Conservation (phyloP, 2,113 vertebrate genomes). For the Notarius lentiginosus region DNA sequence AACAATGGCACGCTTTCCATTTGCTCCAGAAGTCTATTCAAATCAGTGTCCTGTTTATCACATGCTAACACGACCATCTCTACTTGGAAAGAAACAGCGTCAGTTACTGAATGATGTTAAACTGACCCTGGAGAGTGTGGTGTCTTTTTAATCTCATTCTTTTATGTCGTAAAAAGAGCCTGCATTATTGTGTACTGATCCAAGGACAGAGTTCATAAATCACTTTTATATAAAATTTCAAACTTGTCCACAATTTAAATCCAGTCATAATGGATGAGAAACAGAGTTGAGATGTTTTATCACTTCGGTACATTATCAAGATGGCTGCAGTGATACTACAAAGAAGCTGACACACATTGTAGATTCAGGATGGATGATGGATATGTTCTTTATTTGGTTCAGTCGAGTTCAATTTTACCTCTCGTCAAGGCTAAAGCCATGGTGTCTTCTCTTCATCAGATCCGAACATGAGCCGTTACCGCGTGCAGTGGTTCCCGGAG, state of each 20-base stretch:
- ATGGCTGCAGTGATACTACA: not conserved
- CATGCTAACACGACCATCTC: constrained; percentile 35
- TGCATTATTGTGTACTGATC: not conserved
- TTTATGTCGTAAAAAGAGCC: not conserved
- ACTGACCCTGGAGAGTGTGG: not conserved
- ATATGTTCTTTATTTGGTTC: constrained; percentile 22
- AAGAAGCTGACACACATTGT: not conserved
- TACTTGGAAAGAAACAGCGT: not conserved
- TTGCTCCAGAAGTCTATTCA: constrained; percentile 5
- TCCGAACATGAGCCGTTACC: constrained; percentile 69
- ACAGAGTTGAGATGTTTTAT: constrained; percentile 39
- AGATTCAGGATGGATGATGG: not conserved
- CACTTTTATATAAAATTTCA: constrained; percentile 10
- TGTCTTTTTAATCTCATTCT: constrained; percentile 9
- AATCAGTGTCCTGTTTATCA: constrained; percentile 7
- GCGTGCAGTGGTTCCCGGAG: constrained; percentile 82
- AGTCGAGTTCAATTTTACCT: not conserved
- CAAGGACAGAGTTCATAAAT: constrained; percentile 33
- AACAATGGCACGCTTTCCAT: constrained; percentile 37
- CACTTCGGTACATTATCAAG: constrained; percentile 26
- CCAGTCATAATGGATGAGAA: constrained; percentile 27
- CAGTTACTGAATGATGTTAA: constrained; percentile 20
- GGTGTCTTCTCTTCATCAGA: constrained; percentile 52
- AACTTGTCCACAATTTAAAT: constrained; percentile 18
- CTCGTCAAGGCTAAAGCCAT: constrained; percentile 13